Evolutionary conservation across 2,888 invertebrate species (phyloP).

Genomic region (Laspeyria flexula): DNA sequence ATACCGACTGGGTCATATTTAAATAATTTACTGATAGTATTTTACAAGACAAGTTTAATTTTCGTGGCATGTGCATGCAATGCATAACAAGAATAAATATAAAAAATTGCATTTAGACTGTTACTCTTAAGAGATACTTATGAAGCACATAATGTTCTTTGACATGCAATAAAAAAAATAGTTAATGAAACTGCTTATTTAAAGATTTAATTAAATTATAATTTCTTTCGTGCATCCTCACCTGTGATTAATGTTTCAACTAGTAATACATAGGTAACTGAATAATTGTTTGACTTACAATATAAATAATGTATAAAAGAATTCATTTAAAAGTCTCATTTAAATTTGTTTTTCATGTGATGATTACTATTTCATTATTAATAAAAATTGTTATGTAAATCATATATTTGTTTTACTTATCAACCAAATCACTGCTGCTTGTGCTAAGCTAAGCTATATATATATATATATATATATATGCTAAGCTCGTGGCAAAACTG

Average conservation of each 20-base stretch:
- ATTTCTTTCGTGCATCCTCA: conserved; percentile 19
- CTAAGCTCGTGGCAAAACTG: too few species aligned
- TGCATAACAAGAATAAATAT: conserved; percentile 45
- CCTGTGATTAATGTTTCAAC: conserved; percentile 18
- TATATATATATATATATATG: too few species aligned
- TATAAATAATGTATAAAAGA: conserved; percentile 29
- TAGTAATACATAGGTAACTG: conserved; percentile 19
- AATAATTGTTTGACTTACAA: conserved; percentile 38
- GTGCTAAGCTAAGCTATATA: too few species aligned
- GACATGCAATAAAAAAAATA: conserved; percentile 2
- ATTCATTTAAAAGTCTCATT: conserved; percentile 25
- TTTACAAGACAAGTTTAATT: conserved; percentile 17
- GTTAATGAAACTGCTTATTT: neutral
- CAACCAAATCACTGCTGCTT: neutral
- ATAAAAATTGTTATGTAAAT: conserved; percentile 55
- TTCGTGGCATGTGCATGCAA: conserved; percentile 34
- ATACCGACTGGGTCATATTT: conserved; percentile 25
- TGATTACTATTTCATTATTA: conserved; percentile 50
- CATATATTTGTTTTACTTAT: conserved; percentile 17
- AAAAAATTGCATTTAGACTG: conserved; percentile 24
- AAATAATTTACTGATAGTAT: conserved; percentile 30
- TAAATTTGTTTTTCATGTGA: conserved; percentile 49
- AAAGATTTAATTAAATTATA: conserved; percentile 11
- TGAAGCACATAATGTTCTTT: conserved; percentile 2
- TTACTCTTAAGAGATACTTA: conserved; percentile 3